Conservation (phyloP, 2,113 vertebrate genomes). For the Carettochelys insculpta region DNA sequence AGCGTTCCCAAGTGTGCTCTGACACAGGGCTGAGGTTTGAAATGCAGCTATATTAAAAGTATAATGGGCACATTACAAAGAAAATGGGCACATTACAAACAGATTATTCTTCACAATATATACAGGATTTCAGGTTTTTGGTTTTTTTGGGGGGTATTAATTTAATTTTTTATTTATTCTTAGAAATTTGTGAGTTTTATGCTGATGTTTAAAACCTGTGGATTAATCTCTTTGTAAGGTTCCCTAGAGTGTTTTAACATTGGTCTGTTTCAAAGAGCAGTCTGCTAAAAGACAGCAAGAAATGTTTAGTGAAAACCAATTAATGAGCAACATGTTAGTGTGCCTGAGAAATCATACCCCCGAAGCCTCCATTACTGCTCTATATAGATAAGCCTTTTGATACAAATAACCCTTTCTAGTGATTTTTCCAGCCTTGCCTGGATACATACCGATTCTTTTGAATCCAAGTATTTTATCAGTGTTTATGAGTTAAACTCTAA, state of each 20-base stretch:
- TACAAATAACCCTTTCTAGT: background rate
- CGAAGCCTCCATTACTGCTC: background rate
- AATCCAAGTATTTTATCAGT: background rate
- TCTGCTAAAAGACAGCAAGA: background rate
- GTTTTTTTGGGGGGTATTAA: background rate
- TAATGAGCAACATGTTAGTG: background rate
- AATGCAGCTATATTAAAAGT: background rate
- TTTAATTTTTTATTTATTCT: background rate
- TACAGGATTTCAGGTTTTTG: background rate
- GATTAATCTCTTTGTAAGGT: background rate
- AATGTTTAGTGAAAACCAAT: background rate
- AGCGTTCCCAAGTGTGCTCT: background rate
- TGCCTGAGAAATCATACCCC: background rate
- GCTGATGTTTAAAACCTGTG: background rate
- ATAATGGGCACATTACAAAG: background rate
- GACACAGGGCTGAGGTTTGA: background rate
- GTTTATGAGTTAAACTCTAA: background rate
- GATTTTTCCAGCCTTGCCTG: background rate
- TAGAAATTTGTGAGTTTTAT: background rate
- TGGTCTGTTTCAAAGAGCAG: background rate
- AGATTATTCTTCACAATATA: background rate
- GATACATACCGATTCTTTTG: background rate
- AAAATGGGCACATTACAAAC: too few species aligned
- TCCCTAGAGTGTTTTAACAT: background rate
- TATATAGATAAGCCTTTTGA: background rate